phyloP scores from a whole-genome alignment of 2,888 invertebrate species.

The Hemicrepidius hirtus region DNA sequence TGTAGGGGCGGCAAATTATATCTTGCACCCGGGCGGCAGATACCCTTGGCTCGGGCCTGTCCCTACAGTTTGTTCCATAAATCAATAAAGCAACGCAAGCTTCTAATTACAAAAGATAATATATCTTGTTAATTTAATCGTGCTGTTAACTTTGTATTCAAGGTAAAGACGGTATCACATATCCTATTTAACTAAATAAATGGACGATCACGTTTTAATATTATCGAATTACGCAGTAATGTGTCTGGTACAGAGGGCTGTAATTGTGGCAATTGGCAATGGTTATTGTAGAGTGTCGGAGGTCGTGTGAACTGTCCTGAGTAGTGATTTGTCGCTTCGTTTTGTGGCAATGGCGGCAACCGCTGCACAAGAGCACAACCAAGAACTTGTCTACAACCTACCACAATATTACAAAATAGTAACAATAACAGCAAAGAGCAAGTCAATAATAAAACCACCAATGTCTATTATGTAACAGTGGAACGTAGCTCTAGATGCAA shows the following conservation, averaged over 20 bases:
- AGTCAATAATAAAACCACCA: conserved; percentile 13
- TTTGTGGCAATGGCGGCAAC: conserved; percentile 53
- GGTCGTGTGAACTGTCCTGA: conserved; percentile 71
- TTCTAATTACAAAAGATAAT: too few relatives aligned
- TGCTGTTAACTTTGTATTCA: too few relatives aligned
- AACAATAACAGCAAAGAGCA: neutral
- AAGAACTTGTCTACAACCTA: conserved; percentile 6
- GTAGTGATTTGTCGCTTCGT: conserved; percentile 69
- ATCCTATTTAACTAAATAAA: conserved; percentile 17
- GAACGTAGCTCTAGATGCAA: neutral
- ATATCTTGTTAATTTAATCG: too few relatives aligned
- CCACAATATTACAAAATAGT: conserved; percentile 12
- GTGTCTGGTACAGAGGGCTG: conserved; percentile 44
- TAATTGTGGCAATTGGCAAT: conserved; percentile 70
- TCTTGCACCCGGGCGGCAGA: too few relatives aligned
- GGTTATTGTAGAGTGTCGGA: conserved; percentile 69
- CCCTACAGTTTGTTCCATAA: too few relatives aligned
- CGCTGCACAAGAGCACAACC: conserved; percentile 13
- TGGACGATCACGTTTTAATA: conserved; percentile 36
- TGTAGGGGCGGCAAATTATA: too few relatives aligned
- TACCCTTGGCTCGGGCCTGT: too few relatives aligned
- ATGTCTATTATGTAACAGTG: neutral
- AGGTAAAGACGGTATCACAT: too few relatives aligned
- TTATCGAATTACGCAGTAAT: conserved; percentile 16
- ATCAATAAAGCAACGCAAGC: too few relatives aligned